Conservation (phyloP, 2,888 invertebrate genomes). For the Patella depressa region DNA sequence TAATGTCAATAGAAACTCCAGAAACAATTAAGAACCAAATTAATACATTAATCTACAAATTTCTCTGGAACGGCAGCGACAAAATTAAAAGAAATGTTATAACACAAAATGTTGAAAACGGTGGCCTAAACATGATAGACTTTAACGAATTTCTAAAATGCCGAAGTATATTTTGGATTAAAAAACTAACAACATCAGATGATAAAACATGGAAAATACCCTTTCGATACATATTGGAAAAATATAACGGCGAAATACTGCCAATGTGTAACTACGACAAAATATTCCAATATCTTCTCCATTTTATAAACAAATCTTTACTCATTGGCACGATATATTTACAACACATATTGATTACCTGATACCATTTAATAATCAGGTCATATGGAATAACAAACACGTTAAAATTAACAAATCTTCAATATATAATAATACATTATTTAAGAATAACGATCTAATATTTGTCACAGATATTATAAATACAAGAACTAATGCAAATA, state of each 20-base stretch:
- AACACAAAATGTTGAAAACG: not conserved
- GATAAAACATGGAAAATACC: not conserved
- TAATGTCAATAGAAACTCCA: too few relatives aligned
- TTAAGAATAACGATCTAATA: too few relatives aligned
- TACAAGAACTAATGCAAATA: too few relatives aligned
- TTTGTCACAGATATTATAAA: too few relatives aligned
- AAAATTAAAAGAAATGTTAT: conserved; percentile 6
- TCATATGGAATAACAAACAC: too few relatives aligned
- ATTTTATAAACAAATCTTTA: not conserved
- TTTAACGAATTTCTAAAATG: not conserved
- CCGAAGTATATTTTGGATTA: not conserved
- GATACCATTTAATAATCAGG: too few relatives aligned
- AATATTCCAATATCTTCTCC: not conserved
- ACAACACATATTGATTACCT: not conserved
- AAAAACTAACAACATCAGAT: not conserved
- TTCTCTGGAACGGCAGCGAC: not conserved
- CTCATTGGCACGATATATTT: not conserved
- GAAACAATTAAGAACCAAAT: not conserved
- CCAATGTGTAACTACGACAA: not conserved
- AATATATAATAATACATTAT: too few relatives aligned
- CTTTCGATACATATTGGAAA: not conserved
- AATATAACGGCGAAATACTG: not conserved
- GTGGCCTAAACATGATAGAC: conserved; percentile 3
- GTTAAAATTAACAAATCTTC: too few relatives aligned
- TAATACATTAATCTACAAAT: not conserved